phyloP scores from a whole-genome alignment of 2,797 vertebrate genomes.

The Babyrousa celebensis region DNA sequence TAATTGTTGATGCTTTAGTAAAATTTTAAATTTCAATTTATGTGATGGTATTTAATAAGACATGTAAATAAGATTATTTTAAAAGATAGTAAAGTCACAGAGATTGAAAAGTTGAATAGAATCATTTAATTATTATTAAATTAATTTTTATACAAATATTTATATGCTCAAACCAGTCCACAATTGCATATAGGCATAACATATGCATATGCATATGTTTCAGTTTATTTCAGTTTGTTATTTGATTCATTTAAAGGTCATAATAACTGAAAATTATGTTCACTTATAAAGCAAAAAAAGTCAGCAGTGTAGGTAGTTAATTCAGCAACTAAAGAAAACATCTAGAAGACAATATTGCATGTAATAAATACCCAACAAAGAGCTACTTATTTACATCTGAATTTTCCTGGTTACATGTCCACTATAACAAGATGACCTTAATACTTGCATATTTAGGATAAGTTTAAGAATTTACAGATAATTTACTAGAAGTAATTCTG shows the following conservation, averaged over 20 bases:
- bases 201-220: not conserved
- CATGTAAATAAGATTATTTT: conserved; percentile 41
- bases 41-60: not conserved
- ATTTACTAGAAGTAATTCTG: conserved; percentile 13
- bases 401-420: not conserved
- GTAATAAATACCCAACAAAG: not conserved
- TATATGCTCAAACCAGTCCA: not conserved
- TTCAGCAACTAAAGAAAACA: not conserved
- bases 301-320: conserved; percentile 26
- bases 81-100: not conserved
- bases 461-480: not conserved
- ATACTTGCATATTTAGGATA: not conserved
- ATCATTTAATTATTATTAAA: not conserved
- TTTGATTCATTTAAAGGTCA: conserved; percentile 52
- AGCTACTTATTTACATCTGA: not conserved
- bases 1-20: not conserved
- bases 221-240: not conserved
- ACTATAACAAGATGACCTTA: not conserved
- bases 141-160: conserved; percentile 64
- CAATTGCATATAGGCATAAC: not conserved
- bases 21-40: conserved; percentile 26
- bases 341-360: not conserved
- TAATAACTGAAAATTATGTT: conserved; percentile 51
- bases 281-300: conserved; percentile 52
- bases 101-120: conserved; percentile 9